Evolutionary conservation across 2,888 invertebrate genomes (phyloP).

Genomic region (Leucozona laternaria): DNA sequence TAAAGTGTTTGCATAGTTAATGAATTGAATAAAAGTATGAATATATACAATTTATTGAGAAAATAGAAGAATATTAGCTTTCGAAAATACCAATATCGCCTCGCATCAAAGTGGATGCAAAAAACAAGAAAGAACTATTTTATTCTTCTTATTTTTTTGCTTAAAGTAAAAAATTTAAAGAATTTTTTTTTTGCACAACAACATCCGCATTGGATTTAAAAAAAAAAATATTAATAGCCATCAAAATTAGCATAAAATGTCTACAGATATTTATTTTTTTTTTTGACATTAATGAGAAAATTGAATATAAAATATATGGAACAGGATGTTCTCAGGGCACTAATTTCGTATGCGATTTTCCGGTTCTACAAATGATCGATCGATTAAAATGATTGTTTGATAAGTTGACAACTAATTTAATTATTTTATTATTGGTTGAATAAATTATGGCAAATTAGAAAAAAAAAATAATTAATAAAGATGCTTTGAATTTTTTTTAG

Average conservation of each 20-base stretch:
- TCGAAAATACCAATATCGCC: background rate
- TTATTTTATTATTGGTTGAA: background rate
- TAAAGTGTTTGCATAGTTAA: constrained; percentile 58
- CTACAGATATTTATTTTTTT: background rate
- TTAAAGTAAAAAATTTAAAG: constrained; percentile 3
- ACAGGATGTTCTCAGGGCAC: constrained; percentile 44
- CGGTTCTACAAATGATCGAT: constrained; percentile 16
- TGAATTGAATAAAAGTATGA: constrained; percentile 27
- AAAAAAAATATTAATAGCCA: constrained; percentile 12
- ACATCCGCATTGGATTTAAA: constrained; percentile 29
- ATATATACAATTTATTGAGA: constrained; percentile 31
- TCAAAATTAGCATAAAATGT: constrained; percentile 14
- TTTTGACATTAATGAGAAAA: constrained; percentile 8
- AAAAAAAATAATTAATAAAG: background rate
- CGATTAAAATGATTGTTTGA: constrained; percentile 29
- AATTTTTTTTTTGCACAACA: constrained; percentile 11
- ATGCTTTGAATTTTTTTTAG: background rate
- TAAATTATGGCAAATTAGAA: background rate
- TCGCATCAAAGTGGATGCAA: background rate
- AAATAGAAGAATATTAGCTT: constrained; percentile 2
- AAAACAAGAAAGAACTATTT: constrained; percentile 8
- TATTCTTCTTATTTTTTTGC: background rate
- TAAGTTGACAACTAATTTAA: constrained; percentile 14
- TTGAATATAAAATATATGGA: constrained; percentile 29
- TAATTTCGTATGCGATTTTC: constrained; percentile 20